Conservation (phyloP, 2,113 vertebrate genomes). For the Chionis minor region DNA sequence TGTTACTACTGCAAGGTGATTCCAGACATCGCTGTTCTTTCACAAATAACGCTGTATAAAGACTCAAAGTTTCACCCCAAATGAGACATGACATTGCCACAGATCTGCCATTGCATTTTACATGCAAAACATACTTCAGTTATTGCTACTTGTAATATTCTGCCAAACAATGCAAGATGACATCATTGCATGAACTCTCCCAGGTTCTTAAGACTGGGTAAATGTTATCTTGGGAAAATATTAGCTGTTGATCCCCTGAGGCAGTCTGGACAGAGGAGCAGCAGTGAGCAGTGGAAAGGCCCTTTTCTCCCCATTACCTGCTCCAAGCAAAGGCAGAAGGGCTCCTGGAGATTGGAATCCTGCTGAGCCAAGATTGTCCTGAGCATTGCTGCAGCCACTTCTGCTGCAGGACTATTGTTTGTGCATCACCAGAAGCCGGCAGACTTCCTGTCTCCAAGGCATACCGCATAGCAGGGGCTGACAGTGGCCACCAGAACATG, state of each 20-base stretch:
- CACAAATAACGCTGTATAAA: not conserved
- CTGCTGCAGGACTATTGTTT: not conserved
- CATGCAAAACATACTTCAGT: not conserved
- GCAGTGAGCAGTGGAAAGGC: not conserved
- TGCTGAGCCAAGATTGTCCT: not conserved
- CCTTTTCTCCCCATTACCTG: not conserved
- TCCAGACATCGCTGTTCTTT: not conserved
- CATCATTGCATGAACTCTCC: not conserved
- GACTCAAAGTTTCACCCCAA: not conserved
- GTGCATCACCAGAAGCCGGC: not conserved
- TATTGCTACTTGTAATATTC: not conserved
- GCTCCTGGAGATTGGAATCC: not conserved
- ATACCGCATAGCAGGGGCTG: not conserved
- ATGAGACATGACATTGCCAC: not conserved
- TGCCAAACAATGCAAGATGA: not conserved
- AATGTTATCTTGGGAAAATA: not conserved
- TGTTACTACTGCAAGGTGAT: not conserved
- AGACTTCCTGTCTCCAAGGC: not conserved
- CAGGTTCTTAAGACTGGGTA: not conserved
- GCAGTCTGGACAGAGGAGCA: not conserved
- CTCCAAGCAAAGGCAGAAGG: not conserved
- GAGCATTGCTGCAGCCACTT: not conserved
- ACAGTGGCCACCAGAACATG: not conserved
- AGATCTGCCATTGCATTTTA: not conserved
- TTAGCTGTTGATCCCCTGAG: not conserved